These are phyloP conservation scores for Pogonognathellus flavescens DNA, from an alignment of 1,140 invertebrate genomes.

Conservation along the genomic window DNA sequence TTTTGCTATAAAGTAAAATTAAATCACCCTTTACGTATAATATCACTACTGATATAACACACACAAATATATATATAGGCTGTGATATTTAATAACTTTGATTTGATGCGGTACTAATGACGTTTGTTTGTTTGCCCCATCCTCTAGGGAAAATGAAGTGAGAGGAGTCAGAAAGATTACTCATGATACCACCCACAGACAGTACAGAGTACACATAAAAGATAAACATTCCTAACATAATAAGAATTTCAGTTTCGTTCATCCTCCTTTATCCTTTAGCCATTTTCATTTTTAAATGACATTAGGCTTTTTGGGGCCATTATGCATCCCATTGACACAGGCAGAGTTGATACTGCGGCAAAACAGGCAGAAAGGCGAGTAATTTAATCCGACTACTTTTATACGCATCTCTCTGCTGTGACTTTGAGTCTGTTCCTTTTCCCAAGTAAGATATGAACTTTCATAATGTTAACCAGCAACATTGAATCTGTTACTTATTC, in stretches of 20 bases:
- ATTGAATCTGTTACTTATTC: conserved; percentile 24
- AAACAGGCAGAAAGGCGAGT: not conserved
- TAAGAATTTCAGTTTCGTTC: no score
- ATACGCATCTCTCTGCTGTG: not conserved
- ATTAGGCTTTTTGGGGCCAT: no score
- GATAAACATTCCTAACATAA: no score
- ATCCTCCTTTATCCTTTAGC: no score
- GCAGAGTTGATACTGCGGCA: not conserved
- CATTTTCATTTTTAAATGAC: no score
- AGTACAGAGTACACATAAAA: not conserved
- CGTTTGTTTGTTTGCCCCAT: not conserved
- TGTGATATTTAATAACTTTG: not conserved
- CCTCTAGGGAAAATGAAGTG: conserved; percentile 1
- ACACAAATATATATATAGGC: no score
- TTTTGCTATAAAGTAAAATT: no score
- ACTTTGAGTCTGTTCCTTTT: not conserved
- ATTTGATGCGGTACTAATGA: conserved; percentile 7
- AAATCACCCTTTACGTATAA: no score
- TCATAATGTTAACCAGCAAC: not conserved
- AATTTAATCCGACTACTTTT: not conserved
- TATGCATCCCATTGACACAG: no score
- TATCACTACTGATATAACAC: no score
- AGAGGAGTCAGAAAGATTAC: not conserved
- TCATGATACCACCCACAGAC: not conserved
- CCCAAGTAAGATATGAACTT: not conserved